Base-by-base conservation (phyloP, 2,113 vertebrate genomes). In the Monarcha castaneiventris region DNA sequence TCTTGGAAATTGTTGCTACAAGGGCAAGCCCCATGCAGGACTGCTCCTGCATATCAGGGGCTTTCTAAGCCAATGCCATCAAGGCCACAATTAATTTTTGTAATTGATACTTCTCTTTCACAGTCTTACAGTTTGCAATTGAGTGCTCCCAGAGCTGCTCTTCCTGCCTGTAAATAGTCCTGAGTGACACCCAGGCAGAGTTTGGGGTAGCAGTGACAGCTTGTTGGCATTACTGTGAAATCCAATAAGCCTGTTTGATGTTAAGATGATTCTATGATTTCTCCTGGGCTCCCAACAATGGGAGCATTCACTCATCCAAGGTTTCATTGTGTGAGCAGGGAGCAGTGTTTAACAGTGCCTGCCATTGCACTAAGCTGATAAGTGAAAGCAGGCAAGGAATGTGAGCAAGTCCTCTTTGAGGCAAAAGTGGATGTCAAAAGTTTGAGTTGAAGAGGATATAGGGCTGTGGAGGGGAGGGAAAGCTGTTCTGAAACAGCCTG, bases 231-330 rank as follows among this genome's bases (percentile, higher is more conserved):
- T 76, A 74, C 15, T 5, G 44, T 75, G 92, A 93, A 93, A 94
- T 86, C 79, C 90, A 81, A 39, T 90, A 92, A 96, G 88, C 79
- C 90, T 74, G 61, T 54, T 83, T 89, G 93, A 90, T 86, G 44
- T 84, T 94, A 93, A 90, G 88, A 78, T 93, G 90, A 90, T 92
- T 90, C 80, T 72, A 1, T 85, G 95, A 90, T 93, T 95, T 96
- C 88, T 92, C 10, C 69, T 62, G 73, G 85, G 76, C 62, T 92
- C 79, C 75, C 73, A 86, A 84, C 92, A 96, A 90, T 86, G 73
- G 69, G 59, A 94, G 56, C 39, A 51, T 93, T 94, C 92, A 91
- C 56, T 93, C 93, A 90, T 55, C 64, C 83, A 61, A 71, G 85
- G 71, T 88, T 78, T 71, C 73, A 81, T 29, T 71, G 73, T 88